Evolutionary conservation across 1,140 invertebrate species (phyloP).

Genomic region (Eriosoma lanigerum): DNA sequence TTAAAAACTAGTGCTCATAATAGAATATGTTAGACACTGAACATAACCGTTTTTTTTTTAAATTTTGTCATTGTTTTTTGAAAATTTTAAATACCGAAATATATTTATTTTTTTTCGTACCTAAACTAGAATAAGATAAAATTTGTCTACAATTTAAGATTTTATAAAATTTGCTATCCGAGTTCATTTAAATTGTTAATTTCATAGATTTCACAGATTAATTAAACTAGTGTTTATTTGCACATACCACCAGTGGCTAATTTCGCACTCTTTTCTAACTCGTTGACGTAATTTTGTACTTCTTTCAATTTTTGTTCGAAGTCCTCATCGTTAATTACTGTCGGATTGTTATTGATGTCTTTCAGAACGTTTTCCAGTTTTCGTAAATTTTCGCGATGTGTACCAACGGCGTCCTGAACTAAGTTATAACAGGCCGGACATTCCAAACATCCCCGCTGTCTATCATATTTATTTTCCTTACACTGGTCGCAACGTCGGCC

Average conservation of each 20-base stretch:
- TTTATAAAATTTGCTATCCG: no score
- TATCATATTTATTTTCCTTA: conserved; percentile 88
- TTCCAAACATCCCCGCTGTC: conserved; percentile 81
- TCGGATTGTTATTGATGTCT: conserved; percentile 73
- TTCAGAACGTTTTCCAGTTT: conserved; percentile 71
- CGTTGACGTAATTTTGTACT: conserved; percentile 71
- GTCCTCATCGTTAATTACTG: conserved; percentile 79
- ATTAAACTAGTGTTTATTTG: not conserved
- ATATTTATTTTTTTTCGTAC: no score
- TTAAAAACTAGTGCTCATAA: no score
- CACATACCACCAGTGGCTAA: conserved; percentile 5
- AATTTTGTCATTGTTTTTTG: no score
- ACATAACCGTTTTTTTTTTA: no score
- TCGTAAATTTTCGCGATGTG: conserved; percentile 74
- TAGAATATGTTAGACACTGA: no score
- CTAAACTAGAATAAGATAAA: no score
- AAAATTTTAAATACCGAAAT: no score
- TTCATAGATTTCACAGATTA: no score
- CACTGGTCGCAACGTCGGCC: conserved; percentile 88
- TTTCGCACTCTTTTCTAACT: conserved; percentile 25
- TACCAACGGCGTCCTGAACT: conserved; percentile 81
- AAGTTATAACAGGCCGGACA: conserved; percentile 93
- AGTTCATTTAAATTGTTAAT: no score
- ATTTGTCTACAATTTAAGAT: no score
- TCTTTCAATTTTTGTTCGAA: conserved; percentile 75